Base-by-base conservation (phyloP, 37 sponge, comb jelly and placozoan genomes). In the Mnemiopsis leidyi region DNA sequence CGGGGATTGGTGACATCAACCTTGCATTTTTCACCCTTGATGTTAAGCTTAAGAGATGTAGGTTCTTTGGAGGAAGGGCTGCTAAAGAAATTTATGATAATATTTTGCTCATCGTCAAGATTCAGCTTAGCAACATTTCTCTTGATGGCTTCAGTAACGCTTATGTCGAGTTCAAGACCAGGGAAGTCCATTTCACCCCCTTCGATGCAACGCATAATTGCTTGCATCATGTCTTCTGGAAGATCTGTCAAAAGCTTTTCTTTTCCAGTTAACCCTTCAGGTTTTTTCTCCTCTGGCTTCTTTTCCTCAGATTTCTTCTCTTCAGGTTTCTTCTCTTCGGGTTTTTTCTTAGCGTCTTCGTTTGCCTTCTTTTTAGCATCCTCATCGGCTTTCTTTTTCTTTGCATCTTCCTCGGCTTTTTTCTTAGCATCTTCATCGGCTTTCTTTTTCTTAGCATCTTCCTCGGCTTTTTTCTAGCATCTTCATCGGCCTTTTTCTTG, bases 141-240 rank as follows among this genome's bases (percentile, higher is more conserved):
- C 48, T 85, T 85, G 48, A 85, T 23, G 1, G 61, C 32, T 26
- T 85, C 90, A 38, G 36, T 33, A 3, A 85, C 36, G 33, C 25
- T 7, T n/a, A n/a, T n/a, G 25, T 35, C 24, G 2, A 85, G 48
- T 26, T 85, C 90, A 9, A 85, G 40, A 29, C 90, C 90, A 40
- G 90, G 90, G 48, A 85, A 85, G 90, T 85, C 90, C 25, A 85
- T 38, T 23, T 85, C 90, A 39, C 90, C 90, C 1, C 33, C 7
- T 1, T 85, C 90, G 39, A 85, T 40, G 23, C 90, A 85, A 9
- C 35, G 36, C 90, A 85, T 28, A 7, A 85, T 33, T 25, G 90
- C 90, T 3, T 23, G n/a, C 35, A 32, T 28, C 3, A 7, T n/a
- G 9, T 16, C 28, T 39, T 85, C 90, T 39, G 90, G 61, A 35